phyloP scores from a whole-genome alignment of 2,113 vertebrate species.

The Pogonocichla stellata region DNA sequence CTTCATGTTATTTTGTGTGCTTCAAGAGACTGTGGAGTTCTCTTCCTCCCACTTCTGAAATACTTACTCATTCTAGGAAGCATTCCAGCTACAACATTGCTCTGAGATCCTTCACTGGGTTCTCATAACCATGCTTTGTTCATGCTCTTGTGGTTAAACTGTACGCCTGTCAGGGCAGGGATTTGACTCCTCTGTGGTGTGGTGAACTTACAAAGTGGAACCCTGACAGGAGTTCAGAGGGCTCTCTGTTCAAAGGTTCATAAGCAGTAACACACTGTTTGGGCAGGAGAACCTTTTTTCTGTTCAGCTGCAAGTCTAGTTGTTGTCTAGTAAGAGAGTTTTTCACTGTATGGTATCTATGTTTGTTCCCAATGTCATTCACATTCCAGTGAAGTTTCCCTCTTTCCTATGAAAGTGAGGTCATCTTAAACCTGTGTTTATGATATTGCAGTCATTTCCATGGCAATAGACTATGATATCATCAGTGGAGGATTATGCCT shows the following conservation, averaged over 20 bases:
- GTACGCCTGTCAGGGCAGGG: conserved; percentile 25
- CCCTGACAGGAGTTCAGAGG: background rate
- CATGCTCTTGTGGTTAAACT: conserved; percentile 46
- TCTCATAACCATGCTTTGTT: conserved; percentile 27
- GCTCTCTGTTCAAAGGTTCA: background rate
- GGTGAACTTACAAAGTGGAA: background rate
- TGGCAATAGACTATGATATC: conserved; percentile 74
- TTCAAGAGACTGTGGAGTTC: conserved; percentile 40
- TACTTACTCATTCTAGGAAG: conserved; percentile 58
- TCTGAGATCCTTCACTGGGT: conserved; percentile 41
- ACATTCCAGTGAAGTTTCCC: conserved; percentile 33
- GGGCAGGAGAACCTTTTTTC: background rate
- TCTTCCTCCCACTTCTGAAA: conserved; percentile 60
- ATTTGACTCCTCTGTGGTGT: background rate
- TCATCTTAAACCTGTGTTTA: conserved; percentile 69
- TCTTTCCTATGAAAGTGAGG: conserved; percentile 57
- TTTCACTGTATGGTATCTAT: background rate
- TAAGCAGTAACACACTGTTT: background rate
- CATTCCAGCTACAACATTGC: conserved; percentile 29
- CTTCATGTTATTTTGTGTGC: conserved; percentile 53
- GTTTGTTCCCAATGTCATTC: conserved; percentile 27
- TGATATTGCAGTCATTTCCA: conserved; percentile 64
- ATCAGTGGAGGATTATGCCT: conserved; percentile 57
- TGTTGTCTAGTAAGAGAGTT: background rate
- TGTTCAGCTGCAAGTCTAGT: background rate